Evolutionary conservation across 2,888 invertebrate species (phyloP), one percentile per base, ranked within the genome.

Genomic region (Craniophora ligustri): DNA sequence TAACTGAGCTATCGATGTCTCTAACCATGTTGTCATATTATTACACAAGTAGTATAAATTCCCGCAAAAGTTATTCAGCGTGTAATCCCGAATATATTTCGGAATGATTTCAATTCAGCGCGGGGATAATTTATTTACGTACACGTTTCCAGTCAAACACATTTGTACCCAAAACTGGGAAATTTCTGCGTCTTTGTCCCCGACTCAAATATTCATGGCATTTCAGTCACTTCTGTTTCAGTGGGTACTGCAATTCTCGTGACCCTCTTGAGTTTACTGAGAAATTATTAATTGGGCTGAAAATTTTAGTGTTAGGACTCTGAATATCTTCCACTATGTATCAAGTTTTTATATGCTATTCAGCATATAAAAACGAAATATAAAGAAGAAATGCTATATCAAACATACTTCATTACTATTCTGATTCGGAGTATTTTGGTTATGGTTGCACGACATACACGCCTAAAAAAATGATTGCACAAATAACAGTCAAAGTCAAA

Each of bases 191-290:
- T 54, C 60, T 68, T 56, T 72, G 69, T 57, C 53, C 55, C 19
- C 23, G 11, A 32, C 18, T 71, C 47, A 65, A 72, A 57, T 71
- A 71, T 71, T 69, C 65, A 71, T 62, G 42, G 51, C 14, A 56
- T 68, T 68, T 57, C 34, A 72, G 50, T 51, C 60, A 57, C 59
- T 57, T 50, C 62, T 62, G 67, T 54, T 50, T 36, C 26, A 40
- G 32, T 48, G 13, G 13, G 7, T 26, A 45, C 36, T 57, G 60
- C 67, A 38, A 49, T 45, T 47, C 42, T 14, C n/a, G 58, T 44
- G 66, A 58, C 47, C 58, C 23, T 11, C 18, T 30, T 28, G 32
- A 19, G 36, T 65, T 42, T 30, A 30, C 47, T 56, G 19, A 30
- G 14, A 30, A 34, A 65, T 65, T 60, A 65, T 64, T 56, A 46